These are phyloP conservation scores for Ranitomeya imitator DNA, from an alignment of 2,113 vertebrate species.

Conservation along the genomic window DNA sequence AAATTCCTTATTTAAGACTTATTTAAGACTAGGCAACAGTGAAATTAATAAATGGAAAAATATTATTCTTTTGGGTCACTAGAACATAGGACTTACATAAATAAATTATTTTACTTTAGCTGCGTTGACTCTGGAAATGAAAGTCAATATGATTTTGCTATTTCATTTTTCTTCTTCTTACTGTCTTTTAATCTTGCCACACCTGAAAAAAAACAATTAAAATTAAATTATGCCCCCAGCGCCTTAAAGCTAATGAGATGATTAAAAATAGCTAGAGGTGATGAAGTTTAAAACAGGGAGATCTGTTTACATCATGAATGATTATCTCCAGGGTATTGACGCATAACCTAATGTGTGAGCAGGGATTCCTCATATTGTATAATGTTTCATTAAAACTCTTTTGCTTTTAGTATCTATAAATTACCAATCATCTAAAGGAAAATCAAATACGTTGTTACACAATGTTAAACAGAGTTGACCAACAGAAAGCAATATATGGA, in stretches of 20 bases:
- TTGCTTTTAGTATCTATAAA: slow-evolving; percentile 2
- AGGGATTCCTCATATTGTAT: slow-evolving; percentile 37
- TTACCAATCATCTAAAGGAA: neutral
- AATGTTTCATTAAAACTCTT: neutral
- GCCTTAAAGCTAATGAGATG: slow-evolving; percentile 62
- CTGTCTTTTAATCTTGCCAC: slow-evolving; percentile 60
- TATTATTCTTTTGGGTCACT: neutral
- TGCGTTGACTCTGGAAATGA: neutral
- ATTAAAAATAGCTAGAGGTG: slow-evolving; percentile 66
- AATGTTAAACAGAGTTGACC: neutral
- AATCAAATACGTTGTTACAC: too few relatives aligned
- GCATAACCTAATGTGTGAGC: slow-evolving; percentile 50
- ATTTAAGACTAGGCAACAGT: neutral
- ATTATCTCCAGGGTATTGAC: slow-evolving; percentile 64
- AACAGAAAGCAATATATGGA: too few relatives aligned
- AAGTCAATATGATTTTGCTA: neutral
- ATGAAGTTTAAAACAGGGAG: slow-evolving; percentile 62
- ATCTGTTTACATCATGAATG: slow-evolving; percentile 67
- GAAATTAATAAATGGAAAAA: neutral
- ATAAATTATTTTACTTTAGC: slow-evolving; percentile 12
- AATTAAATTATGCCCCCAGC: slow-evolving; percentile 69
- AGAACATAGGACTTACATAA: neutral
- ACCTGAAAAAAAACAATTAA: slow-evolving; percentile 76
- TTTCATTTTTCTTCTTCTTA: slow-evolving; percentile 15
- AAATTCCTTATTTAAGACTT: too few relatives aligned